A percentile compares a stretch with the other conserved stretches of the same genome.
phyloP scores from a whole-genome alignment of 2,797 vertebrate genomes.

The Antennarius maculatus region DNA sequence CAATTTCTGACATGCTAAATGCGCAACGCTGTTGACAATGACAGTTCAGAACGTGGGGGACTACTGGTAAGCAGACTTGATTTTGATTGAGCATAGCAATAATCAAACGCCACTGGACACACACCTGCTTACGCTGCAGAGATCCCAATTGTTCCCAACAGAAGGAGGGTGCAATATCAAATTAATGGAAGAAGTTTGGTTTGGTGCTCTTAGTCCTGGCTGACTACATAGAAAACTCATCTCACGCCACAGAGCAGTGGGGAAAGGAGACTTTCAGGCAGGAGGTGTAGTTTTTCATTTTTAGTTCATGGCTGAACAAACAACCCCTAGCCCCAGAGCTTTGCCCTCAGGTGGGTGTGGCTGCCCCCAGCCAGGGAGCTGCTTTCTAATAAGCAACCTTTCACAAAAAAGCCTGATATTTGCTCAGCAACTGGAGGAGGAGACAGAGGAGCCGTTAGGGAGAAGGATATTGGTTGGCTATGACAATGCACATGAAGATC shows the following conservation, averaged over 20 bases:
- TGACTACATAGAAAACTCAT: conserved; percentile 54
- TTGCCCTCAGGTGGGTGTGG: conserved; percentile 78
- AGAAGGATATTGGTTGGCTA: conserved; percentile 65
- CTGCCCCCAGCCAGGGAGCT: conserved; percentile 70
- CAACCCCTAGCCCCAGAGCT: conserved; percentile 65
- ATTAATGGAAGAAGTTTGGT: conserved; percentile 35
- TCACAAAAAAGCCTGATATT: conserved; percentile 79
- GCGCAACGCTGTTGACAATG: conserved; percentile 44
- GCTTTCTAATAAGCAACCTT: conserved; percentile 79
- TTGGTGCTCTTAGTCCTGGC: conserved; percentile 52
- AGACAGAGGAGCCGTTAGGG: conserved; percentile 56
- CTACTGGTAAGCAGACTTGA: conserved; percentile 44
- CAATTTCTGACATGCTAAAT: conserved; percentile 65
- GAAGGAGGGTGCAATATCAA: conserved; percentile 56
- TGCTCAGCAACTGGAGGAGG: conserved; percentile 79
- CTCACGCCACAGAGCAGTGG: conserved; percentile 44
- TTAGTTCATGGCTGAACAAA: conserved; percentile 85
- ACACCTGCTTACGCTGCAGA: conserved; percentile 75
- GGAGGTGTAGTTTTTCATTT: conserved; percentile 82
- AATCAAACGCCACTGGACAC: conserved; percentile 67
- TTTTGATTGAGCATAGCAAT: conserved; percentile 75
- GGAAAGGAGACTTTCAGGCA: conserved; percentile 49
- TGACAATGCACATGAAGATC: conserved; percentile 58
- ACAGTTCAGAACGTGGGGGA: conserved; percentile 48
- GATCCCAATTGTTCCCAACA: conserved; percentile 58